Evolutionary conservation across 2,113 vertebrate genomes (phyloP), one percentile per base, ranked within the genome.

Genomic region (Monopterus albus): DNA sequence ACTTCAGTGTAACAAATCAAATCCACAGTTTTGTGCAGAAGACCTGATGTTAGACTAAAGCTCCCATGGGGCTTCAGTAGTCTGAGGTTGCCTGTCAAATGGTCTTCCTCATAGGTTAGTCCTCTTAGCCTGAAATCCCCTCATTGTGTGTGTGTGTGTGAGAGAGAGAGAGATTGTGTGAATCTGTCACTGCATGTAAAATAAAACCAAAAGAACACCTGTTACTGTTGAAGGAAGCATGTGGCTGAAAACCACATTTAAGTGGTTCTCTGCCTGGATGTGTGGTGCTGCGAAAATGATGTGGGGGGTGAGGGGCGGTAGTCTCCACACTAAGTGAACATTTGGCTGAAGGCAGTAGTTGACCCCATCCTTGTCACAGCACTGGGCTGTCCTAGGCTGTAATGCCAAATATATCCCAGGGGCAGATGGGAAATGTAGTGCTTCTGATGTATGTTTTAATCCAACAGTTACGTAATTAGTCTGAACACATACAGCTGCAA

Each of bases 311-410:
- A 0, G 46, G 25, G n/a, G 31, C 0, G 6, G 26, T 8, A 7
- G 66, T 33, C 50, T 49, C 40, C 21, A 45, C 52, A 43, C 31
- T 78, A 78, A 85, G 66, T 79, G 61, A 85, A 79, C 63, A 80
- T 85, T 89, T 82, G 80, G 78, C 85, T 79, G 6, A 69, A 66
- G 82, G 84, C 78, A 11, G 43, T 26, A 43, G 74, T 77, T 49
- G 75, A 87, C 84, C 74, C 66, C 23, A 7, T 60, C 57, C 36
- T 50, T 68, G 72, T 82, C 72, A 62, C 49, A 7, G 56, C 28
- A 18, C 50, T 6, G 46, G 40, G 29, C 52, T 51, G 38, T 59
- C 42, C 56, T 46, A n/a, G 50, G 47, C 61, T 47, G 46, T 51
- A 61, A 70, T 51, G 64, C 66, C 62, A 71, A 31, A 72, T 70